Evolutionary conservation across 2,888 invertebrate species (phyloP), one percentile per base, ranked within the genome.

Genomic region (Lasioglossum pauxillum): DNA sequence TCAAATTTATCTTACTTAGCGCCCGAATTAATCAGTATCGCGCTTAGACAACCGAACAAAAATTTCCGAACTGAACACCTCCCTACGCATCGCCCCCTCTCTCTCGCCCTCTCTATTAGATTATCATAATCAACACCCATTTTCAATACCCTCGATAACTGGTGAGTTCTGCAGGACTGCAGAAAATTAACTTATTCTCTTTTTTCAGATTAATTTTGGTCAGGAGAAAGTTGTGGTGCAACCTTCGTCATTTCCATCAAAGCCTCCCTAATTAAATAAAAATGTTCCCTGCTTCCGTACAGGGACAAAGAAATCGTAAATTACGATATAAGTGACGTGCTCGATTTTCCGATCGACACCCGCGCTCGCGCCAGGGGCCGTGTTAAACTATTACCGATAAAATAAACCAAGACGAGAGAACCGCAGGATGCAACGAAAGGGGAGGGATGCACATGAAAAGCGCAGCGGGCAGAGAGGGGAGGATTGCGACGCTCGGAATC

Each of bases 11-110:
- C 75, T 57, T 60, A 53, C 57, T 60, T 74, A 38, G 44, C 38
- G 23, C 14, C 7, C 23, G 27, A 5, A 75, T 84, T 82, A 82
- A 84, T 82, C 84, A 75, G 71, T n/a, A 67, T 53, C 41, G 38
- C 19, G 53, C 14, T 31, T 46, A 46, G 31, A 7, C 7, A 2
- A 0, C 16, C 31, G 14, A 2, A 5, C 16, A 73, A 69, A 38
- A 69, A 19, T 69, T 38, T 10, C 16, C 35, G 14, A 19, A 31
- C 16, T 31, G 19, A 8, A 7, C 35, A 67, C 7, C 31, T 27
- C 16, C 2, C 1, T n/a, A 10, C 2, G 3, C 10, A 53, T 23
- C 23, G 53, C 3, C 53, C 12, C 12, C 41, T 44, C 12, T 10
- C 41, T 44, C 44, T 44, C 41, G 12, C 12, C 10, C 41, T 44